phyloP scores from a whole-genome alignment of 1,140 invertebrate species.

The Chironomus tepperi region DNA sequence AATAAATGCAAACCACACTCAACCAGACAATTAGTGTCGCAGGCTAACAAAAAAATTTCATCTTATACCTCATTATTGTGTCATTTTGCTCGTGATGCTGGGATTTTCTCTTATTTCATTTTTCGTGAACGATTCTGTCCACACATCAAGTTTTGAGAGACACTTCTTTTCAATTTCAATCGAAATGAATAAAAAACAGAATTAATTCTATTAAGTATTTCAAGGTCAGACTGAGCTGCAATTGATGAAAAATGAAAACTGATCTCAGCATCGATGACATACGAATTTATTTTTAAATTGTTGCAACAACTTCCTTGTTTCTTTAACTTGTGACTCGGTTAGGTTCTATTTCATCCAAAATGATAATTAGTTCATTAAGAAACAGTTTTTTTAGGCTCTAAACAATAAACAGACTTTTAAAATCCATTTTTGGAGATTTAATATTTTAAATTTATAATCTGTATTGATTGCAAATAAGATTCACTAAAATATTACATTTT shows the following conservation, averaged over 20 bases:
- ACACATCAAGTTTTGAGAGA: not conserved
- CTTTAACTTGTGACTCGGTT: no score
- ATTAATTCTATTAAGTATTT: not conserved
- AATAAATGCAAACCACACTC: no score
- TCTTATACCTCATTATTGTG: not conserved
- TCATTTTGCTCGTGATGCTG: not conserved
- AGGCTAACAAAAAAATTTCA: not conserved
- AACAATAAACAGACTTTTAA: no score
- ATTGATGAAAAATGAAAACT: conserved; percentile 14
- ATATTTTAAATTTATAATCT: no score
- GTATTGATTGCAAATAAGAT: no score
- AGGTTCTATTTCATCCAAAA: no score
- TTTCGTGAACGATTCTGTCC: no score
- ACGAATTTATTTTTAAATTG: not conserved
- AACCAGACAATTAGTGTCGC: not conserved
- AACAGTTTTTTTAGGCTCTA: no score
- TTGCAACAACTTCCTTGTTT: no score
- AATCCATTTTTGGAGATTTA: no score
- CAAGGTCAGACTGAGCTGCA: not conserved
- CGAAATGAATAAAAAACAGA: not conserved
- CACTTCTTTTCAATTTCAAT: not conserved
- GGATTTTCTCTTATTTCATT: not conserved
- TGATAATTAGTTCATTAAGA: no score
- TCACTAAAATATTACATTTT: no score
- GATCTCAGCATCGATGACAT: not conserved